These are phyloP conservation scores for Mus spretus DNA, from an alignment of 2,797 vertebrate species.

Conservation along the genomic window DNA sequence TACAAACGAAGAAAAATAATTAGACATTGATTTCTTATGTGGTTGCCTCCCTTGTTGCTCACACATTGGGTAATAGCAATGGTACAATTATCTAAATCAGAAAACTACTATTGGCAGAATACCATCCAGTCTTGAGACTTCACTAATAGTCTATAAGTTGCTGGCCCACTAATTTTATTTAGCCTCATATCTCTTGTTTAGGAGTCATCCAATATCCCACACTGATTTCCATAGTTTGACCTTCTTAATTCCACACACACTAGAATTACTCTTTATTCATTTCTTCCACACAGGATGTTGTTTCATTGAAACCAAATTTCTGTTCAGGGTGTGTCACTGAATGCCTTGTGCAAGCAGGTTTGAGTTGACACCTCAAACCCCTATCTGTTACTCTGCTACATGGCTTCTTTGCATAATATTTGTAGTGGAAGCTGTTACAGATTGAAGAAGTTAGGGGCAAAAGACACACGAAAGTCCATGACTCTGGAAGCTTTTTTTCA, in stretches of 20 bases:
- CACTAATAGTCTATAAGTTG: background rate
- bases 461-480: background rate
- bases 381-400: background rate
- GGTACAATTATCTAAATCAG: background rate
- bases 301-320: slow-evolving; percentile 26
- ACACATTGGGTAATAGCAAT: background rate
- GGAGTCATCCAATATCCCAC: background rate
- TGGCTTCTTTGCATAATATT: background rate
- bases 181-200: background rate
- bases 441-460: background rate
- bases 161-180: background rate
- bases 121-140: background rate
- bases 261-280: background rate
- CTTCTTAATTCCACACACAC: background rate
- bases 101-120: background rate
- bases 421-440: background rate
- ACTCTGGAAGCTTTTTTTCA: background rate
- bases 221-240: background rate
- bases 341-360: background rate
- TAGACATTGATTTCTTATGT: background rate
- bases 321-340: background rate
- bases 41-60: background rate
- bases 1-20: background rate
- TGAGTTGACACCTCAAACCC: background rate
- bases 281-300: background rate